phyloP scores from a whole-genome alignment of 2,888 invertebrate genomes.

The Lepidochrysops patricia region DNA sequence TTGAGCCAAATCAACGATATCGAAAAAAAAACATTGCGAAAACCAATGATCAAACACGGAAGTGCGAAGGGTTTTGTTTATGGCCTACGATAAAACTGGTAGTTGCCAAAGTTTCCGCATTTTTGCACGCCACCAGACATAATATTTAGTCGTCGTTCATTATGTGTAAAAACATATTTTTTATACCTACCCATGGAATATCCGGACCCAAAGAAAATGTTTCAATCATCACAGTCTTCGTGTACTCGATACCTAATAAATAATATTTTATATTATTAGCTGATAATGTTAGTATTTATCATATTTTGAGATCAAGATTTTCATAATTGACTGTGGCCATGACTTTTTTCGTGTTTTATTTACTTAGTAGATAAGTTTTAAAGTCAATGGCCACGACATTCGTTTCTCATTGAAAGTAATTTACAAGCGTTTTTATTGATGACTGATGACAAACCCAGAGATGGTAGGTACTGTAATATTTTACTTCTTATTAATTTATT shows the following conservation, averaged over 20 bases:
- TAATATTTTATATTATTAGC: background rate
- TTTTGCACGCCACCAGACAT: background rate
- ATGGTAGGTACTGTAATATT: background rate
- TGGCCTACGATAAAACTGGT: background rate
- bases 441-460: too few relatives aligned
- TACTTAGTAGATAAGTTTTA: background rate
- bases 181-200: background rate
- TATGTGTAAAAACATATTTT: too few relatives aligned
- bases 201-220: background rate
- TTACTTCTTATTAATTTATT: background rate
- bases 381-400: background rate
- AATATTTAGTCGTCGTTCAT: background rate
- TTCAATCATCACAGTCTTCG: background rate
- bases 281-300: too few relatives aligned
- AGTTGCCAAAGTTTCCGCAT: constrained; percentile 11
- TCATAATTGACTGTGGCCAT: background rate
- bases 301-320: background rate
- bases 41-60: background rate
- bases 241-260: background rate
- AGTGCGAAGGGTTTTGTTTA: constrained; percentile 1
- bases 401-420: background rate
- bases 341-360: background rate
- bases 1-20: background rate
- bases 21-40: background rate
- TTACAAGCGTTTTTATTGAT: background rate